Evolutionary conservation across 2,113 vertebrate species (phyloP).

Genomic region (Dinomys branickii): DNA sequence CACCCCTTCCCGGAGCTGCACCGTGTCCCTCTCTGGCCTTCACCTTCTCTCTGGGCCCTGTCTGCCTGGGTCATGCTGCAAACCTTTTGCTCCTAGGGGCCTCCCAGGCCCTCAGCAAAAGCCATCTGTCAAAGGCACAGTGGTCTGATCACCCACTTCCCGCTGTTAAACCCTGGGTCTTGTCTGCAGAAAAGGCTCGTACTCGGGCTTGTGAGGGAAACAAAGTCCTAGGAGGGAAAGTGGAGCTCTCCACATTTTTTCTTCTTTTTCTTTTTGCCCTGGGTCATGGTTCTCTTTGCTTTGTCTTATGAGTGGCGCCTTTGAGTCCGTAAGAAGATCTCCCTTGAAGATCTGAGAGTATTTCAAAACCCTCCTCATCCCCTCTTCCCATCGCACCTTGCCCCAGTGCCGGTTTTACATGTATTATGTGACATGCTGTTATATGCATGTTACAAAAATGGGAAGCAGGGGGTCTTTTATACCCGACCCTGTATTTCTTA

Average conservation of each 20-base stretch:
- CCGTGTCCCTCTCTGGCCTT: not conserved
- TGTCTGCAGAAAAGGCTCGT: too few relatives aligned
- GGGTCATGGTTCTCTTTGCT: not conserved
- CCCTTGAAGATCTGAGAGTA: not conserved
- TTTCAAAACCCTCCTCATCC: not conserved
- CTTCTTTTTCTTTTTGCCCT: not conserved
- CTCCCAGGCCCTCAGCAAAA: not conserved
- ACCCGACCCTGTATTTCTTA: not conserved
- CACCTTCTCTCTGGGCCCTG: not conserved
- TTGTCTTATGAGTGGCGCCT: not conserved
- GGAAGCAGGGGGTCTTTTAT: not conserved
- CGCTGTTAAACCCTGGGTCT: not conserved
- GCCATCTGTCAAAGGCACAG: not conserved
- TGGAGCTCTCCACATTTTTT: not conserved
- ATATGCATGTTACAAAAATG: not conserved
- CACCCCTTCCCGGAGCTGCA: not conserved
- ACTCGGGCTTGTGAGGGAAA: not conserved
- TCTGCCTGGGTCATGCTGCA: not conserved
- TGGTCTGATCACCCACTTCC: not conserved
- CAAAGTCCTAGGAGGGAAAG: not conserved
- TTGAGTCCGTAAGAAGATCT: not conserved
- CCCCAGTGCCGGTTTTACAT: not conserved
- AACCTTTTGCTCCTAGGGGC: fast-evolving
- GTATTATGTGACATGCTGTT: not conserved
- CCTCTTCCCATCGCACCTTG: not conserved